Conservation (phyloP, 23 tunicate species). For the Ascidia mentula region DNA sequence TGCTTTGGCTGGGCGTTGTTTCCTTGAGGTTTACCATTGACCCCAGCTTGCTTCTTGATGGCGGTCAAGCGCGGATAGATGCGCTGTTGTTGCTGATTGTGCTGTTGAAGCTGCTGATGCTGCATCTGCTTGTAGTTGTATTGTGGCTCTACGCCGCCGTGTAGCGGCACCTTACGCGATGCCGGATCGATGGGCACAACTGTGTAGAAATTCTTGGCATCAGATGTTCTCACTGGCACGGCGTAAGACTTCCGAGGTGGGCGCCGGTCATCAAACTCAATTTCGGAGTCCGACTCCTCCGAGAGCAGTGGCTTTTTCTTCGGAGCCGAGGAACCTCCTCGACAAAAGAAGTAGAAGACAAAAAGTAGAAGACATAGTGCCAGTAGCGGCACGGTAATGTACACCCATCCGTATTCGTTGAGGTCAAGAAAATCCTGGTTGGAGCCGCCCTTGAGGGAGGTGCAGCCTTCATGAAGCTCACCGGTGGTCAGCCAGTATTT, state of each 20-base stretch:
- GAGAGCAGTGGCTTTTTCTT: slow-evolving; percentile 17
- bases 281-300: slow-evolving; percentile 38
- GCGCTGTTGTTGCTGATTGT: slow-evolving; percentile 32
- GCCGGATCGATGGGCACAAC: slow-evolving; percentile 44
- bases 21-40: slow-evolving; percentile 16
- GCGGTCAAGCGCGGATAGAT: slow-evolving; percentile 47
- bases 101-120: background rate
- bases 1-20: background rate
- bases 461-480: slow-evolving; percentile 50
- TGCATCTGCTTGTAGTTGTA: slow-evolving; percentile 18
- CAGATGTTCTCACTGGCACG: slow-evolving; percentile 38
- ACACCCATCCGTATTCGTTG: slow-evolving; percentile 71
- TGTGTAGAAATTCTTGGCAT: slow-evolving; percentile 52
- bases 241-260: slow-evolving; percentile 33
- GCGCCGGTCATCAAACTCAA: slow-evolving; percentile 20
- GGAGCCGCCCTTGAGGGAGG: slow-evolving; percentile 19
- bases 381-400: slow-evolving; percentile 46
- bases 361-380: slow-evolving; percentile 38
- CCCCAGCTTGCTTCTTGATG: slow-evolving; percentile 30
- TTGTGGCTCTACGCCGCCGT: slow-evolving; percentile 35
- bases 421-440: slow-evolving; percentile 44
- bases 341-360: slow-evolving; percentile 54
- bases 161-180: slow-evolving; percentile 42
- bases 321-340: slow-evolving; percentile 21
- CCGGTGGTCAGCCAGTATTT: slow-evolving; percentile 48